phyloP scores from a whole-genome alignment of 2,797 vertebrate genomes.

The Sebastes reedi region DNA sequence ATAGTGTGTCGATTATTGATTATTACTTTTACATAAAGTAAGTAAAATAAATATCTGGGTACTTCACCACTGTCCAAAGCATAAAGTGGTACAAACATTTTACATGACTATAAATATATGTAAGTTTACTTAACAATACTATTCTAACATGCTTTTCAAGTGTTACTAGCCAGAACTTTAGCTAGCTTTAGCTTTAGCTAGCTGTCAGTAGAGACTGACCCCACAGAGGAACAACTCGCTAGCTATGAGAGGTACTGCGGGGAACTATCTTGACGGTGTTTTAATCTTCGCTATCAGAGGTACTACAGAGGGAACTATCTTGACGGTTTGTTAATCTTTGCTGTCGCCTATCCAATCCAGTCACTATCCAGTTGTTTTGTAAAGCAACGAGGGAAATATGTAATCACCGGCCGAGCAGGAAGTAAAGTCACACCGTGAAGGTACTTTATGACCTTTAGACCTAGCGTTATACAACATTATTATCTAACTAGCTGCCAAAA shows the following conservation, averaged over 20 bases:
- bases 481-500: not conserved
- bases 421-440: not conserved
- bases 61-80: not conserved
- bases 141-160: not conserved
- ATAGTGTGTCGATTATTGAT: too few relatives aligned
- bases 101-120: not conserved
- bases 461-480: not conserved
- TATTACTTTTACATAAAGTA: not conserved
- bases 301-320: not conserved
- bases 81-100: not conserved
- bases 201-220: not conserved
- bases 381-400: not conserved
- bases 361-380: conserved; percentile 5
- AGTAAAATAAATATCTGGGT: not conserved
- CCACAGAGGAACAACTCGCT: not conserved
- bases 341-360: not conserved
- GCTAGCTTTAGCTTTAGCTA: not conserved
- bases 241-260: not conserved
- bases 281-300: not conserved
- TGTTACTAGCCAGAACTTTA: not conserved
- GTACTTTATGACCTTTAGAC: conserved; percentile 3
- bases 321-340: conserved; percentile 20
- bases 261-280: too few relatives aligned
- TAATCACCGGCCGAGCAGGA: not conserved
- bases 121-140: not conserved